Conservation (phyloP, 2,797 vertebrate genomes). For the Gadopsis bispinosus region DNA sequence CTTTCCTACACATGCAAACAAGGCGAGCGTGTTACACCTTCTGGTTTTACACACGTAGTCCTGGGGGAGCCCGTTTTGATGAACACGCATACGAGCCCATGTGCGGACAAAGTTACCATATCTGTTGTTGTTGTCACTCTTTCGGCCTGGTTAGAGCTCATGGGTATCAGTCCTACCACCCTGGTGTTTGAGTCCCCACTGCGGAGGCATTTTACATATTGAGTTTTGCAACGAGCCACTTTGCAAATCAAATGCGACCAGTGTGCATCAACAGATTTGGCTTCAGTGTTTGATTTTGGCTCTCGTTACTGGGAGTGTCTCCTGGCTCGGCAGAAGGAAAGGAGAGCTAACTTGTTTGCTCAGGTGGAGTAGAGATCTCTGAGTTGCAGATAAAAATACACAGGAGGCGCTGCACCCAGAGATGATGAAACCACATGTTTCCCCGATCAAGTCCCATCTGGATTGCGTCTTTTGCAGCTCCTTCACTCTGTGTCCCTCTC, state of each 20-base stretch:
- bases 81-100: background rate
- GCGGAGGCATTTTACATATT: conserved; percentile 63
- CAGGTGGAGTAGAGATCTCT: conserved; percentile 72
- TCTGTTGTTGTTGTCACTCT: background rate
- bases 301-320: conserved; percentile 65
- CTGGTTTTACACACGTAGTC: conserved; percentile 24
- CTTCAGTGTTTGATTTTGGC: conserved; percentile 57
- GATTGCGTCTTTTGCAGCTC: conserved; percentile 53
- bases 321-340: conserved; percentile 40
- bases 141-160: background rate
- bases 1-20: conserved; percentile 15
- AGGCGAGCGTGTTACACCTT: background rate
- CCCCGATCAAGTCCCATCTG: conserved; percentile 73
- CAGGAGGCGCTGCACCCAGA: conserved; percentile 57
- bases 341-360: conserved; percentile 73
- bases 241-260: conserved; percentile 79
- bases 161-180: background rate
- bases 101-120: conserved; percentile 31
- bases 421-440: conserved; percentile 71
- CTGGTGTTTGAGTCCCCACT: conserved; percentile 30
- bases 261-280: conserved; percentile 58
- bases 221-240: conserved; percentile 63
- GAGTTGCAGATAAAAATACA: conserved; percentile 72
- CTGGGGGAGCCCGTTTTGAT: conserved; percentile 11
- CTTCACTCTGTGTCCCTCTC: conserved; percentile 54